Evolutionary conservation across 2,113 vertebrate genomes (phyloP).

Genomic region (Ptilorrhoa leucosticta): DNA sequence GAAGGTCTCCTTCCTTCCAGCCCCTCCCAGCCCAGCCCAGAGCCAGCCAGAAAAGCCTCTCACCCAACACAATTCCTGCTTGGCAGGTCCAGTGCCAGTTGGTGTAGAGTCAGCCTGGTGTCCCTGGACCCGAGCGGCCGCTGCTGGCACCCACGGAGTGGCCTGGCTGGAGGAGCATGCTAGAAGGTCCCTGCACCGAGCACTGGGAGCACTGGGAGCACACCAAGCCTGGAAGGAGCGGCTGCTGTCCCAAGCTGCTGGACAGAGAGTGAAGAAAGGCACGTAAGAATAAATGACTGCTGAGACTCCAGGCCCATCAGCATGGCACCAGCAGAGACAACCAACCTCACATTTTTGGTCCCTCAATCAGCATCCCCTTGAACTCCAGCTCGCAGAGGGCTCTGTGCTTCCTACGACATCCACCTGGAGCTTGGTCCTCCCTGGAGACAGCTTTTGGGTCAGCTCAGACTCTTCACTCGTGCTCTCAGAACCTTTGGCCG

Average conservation of each 20-base stretch:
- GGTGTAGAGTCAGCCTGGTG: background rate
- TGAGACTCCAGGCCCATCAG: background rate
- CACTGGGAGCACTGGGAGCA: background rate
- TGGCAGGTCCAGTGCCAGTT: background rate
- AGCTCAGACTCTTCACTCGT: background rate
- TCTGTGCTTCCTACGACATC: background rate
- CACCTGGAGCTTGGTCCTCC: background rate
- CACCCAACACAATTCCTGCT: background rate
- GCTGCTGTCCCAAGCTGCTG: background rate
- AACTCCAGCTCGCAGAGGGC: background rate
- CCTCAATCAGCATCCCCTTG: background rate
- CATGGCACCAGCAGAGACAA: background rate
- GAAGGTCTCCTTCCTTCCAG: background rate
- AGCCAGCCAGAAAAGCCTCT: background rate
- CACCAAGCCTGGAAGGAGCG: background rate
- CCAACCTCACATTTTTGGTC: background rate
- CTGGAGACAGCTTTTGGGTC: background rate
- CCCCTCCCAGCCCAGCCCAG: background rate
- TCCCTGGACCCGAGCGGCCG: background rate
- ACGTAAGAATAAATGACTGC: background rate
- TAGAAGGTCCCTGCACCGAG: background rate
- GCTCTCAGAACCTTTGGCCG: background rate
- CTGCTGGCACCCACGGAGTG: background rate
- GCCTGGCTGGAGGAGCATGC: background rate
- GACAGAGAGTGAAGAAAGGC: background rate